Evolutionary conservation across 1,140 invertebrate genomes (phyloP), one percentile per base, ranked within the genome.

Genomic region (Coelopa frigida): DNA sequence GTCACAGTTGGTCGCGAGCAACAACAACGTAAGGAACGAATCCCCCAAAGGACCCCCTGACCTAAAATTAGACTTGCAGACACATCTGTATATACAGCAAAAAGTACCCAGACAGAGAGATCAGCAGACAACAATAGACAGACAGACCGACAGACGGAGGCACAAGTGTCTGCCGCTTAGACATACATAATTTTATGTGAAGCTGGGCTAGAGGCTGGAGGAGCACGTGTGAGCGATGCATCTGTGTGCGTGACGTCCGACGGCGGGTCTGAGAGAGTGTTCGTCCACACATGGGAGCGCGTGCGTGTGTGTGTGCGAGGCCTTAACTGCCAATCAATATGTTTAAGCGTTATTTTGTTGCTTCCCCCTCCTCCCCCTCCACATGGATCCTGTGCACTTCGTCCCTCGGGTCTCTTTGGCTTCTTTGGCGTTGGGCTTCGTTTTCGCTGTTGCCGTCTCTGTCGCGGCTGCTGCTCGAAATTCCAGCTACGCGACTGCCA

Each of bases 251-350:
- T 7, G 7, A 18, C 32, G 40, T 42, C 24, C 32, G 40, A 15
- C 32, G 21, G 40, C 32, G 27, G 27, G 40, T n/a, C 27, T 42
- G 40, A 5, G 39, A 41, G 5, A 17, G 39, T 22, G n/a, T 23
- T 17, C 20, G 37, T 21, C 15, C 4, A 11, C 18, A 11, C 31
- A n/a, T 26, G 23, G 4, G 2, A 29, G 24, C 8, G 12, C n/a
- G 15, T 12, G 12, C 26, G 21, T 20, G 40, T 11, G 15, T 29
- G 17, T n/a, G 17, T 24, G 14, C 40, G 27, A 20, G 26, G 24
- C 27, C 27, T 29, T 42, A 42, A 44, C 42, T 44, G 26, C 42
- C 42, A 44, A 44, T 44, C 42, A 44, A 44, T 44, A 33, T 44
- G 42, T 44, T 33, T 44, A 44, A 33, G 42, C 42, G n/a, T 12